Base-by-base conservation (phyloP, 2,797 vertebrate species). In the Leontopithecus rosalia region DNA sequence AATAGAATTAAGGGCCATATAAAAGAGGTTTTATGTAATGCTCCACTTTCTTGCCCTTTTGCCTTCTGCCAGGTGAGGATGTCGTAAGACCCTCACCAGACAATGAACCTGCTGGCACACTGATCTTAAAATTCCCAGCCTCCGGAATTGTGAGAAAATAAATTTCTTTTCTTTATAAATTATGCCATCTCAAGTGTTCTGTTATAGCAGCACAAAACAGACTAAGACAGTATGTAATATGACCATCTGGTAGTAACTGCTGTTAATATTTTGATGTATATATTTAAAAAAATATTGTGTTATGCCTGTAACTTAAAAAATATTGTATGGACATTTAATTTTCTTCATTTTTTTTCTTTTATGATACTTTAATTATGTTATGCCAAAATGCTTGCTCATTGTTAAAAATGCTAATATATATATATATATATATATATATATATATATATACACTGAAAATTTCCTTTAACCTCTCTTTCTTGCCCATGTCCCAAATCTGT, bases 281-380 rank as follows among this genome's bases (percentile, higher is more conserved):
- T 39, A 61, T 64, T 94, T 48, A 72, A 30, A 76, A 77, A 91
- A 89, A 43, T 64, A 80, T 26, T 67, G 14, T 79, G 28, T 90
- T 61, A 57, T 58, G 39, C 14, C 61, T 64, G 67, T 41, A 73
- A 55, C 52, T 77, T 30, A 13, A 90, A 86, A 93, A 90, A 73
- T 58, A 46, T 43, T 55, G n/a, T 39, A 52, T 57, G 8, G 73
- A 39, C 20, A 82, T 82, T 73, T 89, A 81, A 12, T 89, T 75
- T 89, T 19, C 39, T 75, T 86, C 17, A 72, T 48, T 79, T 48
- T 84, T 93, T 94, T 80, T 50, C 28, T 70, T 90, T 92, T 43
- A 93, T 39, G n/a, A 19, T 87, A 73, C 87, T 86, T 88, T 80
- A 87, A 73, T 89, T 96, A 36, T 48, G 2, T n/a, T 81, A 73